Percentiles rank a stretch among this genome's conserved stretches.
phyloP scores from a whole-genome alignment of 2,888 invertebrate genomes.

The Hermaeophaga mercurialis region DNA sequence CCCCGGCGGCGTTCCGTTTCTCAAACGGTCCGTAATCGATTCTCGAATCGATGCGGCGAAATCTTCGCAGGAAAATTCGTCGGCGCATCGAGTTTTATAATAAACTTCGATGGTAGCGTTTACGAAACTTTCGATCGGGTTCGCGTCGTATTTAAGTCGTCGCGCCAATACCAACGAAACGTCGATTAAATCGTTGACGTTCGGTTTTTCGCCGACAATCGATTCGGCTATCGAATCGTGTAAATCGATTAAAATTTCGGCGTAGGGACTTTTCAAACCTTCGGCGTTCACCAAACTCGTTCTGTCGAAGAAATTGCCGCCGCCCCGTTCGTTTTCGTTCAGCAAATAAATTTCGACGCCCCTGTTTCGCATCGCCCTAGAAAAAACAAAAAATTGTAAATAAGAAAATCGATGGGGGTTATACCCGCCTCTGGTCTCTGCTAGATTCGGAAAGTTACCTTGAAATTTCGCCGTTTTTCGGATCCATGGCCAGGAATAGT shows the following conservation, averaged over 20 bases:
- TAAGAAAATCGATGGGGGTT: too few species aligned
- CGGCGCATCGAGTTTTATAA: slow-evolving; percentile 50
- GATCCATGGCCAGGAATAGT: slow-evolving; percentile 93
- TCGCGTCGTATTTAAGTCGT: slow-evolving; percentile 58
- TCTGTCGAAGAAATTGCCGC: slow-evolving; percentile 56
- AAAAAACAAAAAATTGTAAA: slow-evolving; percentile 42
- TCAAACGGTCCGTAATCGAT: slow-evolving; percentile 50
- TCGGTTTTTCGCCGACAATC: slow-evolving; percentile 66
- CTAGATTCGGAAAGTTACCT: slow-evolving; percentile 57
- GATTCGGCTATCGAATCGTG: slow-evolving; percentile 56
- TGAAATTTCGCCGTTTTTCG: slow-evolving; percentile 94
- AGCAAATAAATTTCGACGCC: slow-evolving; percentile 87
- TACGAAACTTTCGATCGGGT: slow-evolving; percentile 60
- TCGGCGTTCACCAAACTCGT: slow-evolving; percentile 60
- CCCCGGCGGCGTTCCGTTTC: slow-evolving; percentile 16
- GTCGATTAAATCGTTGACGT: slow-evolving; percentile 68
- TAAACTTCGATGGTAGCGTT: slow-evolving; percentile 71
- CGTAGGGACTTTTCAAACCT: slow-evolving; percentile 51
- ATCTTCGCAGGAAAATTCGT: slow-evolving; percentile 53
- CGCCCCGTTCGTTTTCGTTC: slow-evolving; percentile 46
- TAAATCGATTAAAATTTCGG: slow-evolving; percentile 57
- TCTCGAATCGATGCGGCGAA: slow-evolving; percentile 61
- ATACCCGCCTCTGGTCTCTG: too few species aligned
- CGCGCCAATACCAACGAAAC: slow-evolving; percentile 68
- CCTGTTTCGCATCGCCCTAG: slow-evolving; percentile 95